Base-by-base conservation (phyloP, 1,140 invertebrate genomes). In the Arctopsyche grandis region DNA sequence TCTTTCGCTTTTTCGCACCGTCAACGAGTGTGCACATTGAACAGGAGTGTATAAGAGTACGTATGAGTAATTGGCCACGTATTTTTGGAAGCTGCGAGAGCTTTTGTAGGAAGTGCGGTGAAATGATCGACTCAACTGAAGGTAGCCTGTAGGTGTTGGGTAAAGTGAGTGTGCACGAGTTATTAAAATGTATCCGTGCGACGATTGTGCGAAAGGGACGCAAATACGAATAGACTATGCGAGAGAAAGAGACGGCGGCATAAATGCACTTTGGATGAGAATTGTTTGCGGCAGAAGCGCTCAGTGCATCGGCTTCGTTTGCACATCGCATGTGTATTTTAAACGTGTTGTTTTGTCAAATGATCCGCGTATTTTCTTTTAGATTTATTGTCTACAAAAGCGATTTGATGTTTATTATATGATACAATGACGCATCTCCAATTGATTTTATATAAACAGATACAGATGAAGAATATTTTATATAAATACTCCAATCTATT, bases 231-330 rank as follows among this genome's bases (percentile, higher is more conserved):
- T 38, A 1, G 7, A 38, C 29, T 1, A 7, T 38, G 29, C 1
- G 29, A 38, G 7, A 1, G 58, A 60, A 22, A 7, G 58, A 21
- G 58, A 60, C 21, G 16, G 4, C 3, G 3, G 7, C 21, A 19
- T 16, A 19, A 52, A 52, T 52, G 10, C 58, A 16, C n/a, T 60
- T 22, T 19, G 58, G 21, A 60, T 60, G 58, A 22, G 58, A 22
- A 60, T 60, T 60, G 58, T 60, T 60, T 22, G 58, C n/a, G 16
- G n/a, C 58, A 60, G 58, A 60, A 60, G 58, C 21, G 3, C 21
- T 60, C 48, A 52, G 16, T 14, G 48, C 48, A 52, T 52, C 48
- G n/a, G 48, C 48, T 5, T 52, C 48, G 48, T 52, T 52, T 52
- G 48, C 48, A 52, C 12, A 52, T 52, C 12, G 16, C 48, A 52